phyloP scores from a whole-genome alignment of 2,797 vertebrate genomes.

The Sciurus carolinensis region DNA sequence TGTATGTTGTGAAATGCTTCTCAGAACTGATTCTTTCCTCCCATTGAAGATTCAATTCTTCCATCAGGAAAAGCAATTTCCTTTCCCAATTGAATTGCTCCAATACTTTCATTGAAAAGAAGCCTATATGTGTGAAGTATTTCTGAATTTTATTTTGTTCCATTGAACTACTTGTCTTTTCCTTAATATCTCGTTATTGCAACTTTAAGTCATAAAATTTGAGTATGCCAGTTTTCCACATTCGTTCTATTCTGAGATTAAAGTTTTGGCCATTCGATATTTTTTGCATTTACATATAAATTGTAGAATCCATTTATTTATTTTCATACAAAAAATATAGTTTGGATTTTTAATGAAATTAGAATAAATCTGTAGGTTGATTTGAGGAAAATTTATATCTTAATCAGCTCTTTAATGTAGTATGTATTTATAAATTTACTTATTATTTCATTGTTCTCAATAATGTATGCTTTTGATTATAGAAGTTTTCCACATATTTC shows the following conservation, averaged over 20 bases:
- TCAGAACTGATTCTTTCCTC: background rate
- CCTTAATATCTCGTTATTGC: background rate
- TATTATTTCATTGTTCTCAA: background rate
- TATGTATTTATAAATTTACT: background rate
- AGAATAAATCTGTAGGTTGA: background rate
- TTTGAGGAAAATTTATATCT: background rate
- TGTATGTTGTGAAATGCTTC: background rate
- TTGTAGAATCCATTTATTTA: background rate
- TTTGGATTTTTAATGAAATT: background rate
- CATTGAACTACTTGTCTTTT: background rate
- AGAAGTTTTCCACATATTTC: background rate
- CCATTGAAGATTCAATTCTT: background rate
- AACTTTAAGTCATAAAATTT: slow-evolving; percentile 7
- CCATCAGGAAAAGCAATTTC: background rate
- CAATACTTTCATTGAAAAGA: background rate
- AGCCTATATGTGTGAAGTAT: background rate
- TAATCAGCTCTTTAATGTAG: background rate
- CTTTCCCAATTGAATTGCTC: background rate
- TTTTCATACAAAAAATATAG: background rate
- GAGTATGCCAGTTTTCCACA: background rate
- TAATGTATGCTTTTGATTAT: background rate
- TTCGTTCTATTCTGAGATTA: background rate
- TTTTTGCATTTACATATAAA: slow-evolving; percentile 8
- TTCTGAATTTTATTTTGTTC: background rate
- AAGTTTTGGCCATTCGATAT: background rate